Evolutionary conservation across 2,113 vertebrate species (phyloP).

Genomic region (Monopterus albus): DNA sequence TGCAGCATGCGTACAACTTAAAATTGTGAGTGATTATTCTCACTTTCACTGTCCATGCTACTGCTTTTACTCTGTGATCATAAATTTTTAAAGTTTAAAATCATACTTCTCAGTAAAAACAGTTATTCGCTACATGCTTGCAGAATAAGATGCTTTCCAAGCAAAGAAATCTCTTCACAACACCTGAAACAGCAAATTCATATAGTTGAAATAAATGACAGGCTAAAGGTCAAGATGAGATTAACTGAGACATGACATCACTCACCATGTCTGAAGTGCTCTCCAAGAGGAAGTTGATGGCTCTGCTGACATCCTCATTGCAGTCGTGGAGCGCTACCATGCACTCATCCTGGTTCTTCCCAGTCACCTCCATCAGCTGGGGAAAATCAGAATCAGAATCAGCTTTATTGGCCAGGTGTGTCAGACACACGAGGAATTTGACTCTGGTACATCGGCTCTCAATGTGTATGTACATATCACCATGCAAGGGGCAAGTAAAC

Average conservation of each 20-base stretch:
- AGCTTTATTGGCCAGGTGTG: too few relatives aligned
- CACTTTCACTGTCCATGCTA: too few relatives aligned
- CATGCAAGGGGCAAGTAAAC: too few relatives aligned
- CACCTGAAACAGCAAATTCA: background rate
- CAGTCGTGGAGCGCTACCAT: conserved; percentile 98
- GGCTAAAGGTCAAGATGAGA: background rate
- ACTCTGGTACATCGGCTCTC: too few relatives aligned
- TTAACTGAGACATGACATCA: background rate
- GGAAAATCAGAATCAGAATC: conserved; percentile 1
- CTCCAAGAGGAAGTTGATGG: conserved; percentile 98
- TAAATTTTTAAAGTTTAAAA: background rate
- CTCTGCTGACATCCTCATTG: conserved; percentile 97
- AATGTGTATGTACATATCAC: too few relatives aligned
- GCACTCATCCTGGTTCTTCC: conserved; percentile 98
- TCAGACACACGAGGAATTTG: too few relatives aligned
- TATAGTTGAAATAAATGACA: background rate
- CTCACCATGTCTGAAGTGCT: conserved; percentile 96
- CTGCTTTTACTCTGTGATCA: too few relatives aligned
- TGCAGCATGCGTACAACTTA: too few relatives aligned
- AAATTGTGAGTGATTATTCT: too few relatives aligned
- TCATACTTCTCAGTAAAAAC: background rate
- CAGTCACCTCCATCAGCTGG: conserved; percentile 97
- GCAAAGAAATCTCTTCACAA: background rate
- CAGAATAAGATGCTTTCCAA: background rate
- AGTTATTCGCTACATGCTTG: background rate